A percentile compares a stretch with the other conserved stretches of the same genome.
Conservation (phyloP, 2,888 invertebrate genomes). For the Zygothrica quintamaculata region DNA sequence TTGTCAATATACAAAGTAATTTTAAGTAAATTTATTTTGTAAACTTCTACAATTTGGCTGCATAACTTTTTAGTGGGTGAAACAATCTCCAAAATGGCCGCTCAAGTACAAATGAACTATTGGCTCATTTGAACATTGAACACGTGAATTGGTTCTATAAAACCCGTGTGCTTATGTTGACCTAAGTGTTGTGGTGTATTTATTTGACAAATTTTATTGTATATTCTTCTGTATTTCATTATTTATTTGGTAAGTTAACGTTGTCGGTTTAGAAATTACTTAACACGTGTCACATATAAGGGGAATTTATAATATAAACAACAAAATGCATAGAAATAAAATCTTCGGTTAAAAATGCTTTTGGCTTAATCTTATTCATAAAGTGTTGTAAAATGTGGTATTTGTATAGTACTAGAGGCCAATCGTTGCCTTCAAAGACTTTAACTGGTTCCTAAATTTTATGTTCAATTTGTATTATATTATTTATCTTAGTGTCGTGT, state of each 20-base stretch:
- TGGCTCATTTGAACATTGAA: constrained; percentile 66
- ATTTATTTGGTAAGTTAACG: constrained; percentile 43
- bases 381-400: constrained; percentile 35
- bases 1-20: constrained; percentile 62
- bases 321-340: not conserved
- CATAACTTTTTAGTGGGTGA: constrained; percentile 78
- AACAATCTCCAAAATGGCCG: constrained; percentile 80
- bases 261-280: not conserved
- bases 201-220: constrained; percentile 5
- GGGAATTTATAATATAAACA: not conserved
- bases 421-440: not conserved
- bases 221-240: not conserved
- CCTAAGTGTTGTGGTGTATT: constrained; percentile 10
- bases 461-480: too few species aligned
- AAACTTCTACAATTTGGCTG: constrained; percentile 67
- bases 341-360: constrained; percentile 13
- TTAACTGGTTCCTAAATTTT: not conserved
- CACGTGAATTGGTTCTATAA: constrained; percentile 58
- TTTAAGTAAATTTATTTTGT: constrained; percentile 63
- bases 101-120: constrained; percentile 66
- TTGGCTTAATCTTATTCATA: not conserved
- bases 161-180: constrained; percentile 51
- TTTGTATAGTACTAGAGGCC: not conserved
- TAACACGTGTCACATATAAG: not conserved
- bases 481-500: too few species aligned